phyloP scores from a whole-genome alignment of 2,888 invertebrate species.

The Entomobrya multifasciata region DNA sequence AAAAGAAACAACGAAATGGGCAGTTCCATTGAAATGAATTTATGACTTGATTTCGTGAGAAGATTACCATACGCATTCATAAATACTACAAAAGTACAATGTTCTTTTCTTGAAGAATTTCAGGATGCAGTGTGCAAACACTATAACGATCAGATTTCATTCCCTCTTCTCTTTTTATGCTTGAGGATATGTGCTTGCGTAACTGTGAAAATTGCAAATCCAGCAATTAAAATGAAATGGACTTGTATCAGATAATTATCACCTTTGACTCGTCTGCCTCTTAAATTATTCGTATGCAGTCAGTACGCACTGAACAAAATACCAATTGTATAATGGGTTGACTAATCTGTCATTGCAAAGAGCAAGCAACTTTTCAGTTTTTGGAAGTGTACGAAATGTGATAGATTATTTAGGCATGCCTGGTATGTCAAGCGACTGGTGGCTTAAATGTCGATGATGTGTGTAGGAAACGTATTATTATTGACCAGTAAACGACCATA shows the following conservation, averaged over 20 bases:
- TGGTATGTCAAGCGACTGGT: constrained; percentile 28
- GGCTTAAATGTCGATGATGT: constrained; percentile 30
- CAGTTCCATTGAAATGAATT: constrained; percentile 60
- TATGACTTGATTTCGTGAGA: constrained; percentile 70
- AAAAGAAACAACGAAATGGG: constrained; percentile 57
- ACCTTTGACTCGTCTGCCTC: constrained; percentile 71
- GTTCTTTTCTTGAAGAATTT: constrained; percentile 11
- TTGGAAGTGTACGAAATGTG: constrained; percentile 9
- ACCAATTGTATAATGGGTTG: constrained; percentile 6
- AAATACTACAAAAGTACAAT: background rate
- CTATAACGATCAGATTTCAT: constrained; percentile 40
- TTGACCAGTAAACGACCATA: constrained; percentile 70
- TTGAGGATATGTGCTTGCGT: constrained; percentile 40
- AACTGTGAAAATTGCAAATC: constrained; percentile 55
- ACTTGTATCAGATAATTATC: constrained; percentile 74
- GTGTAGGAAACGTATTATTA: constrained; percentile 49
- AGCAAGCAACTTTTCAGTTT: constrained; percentile 17
- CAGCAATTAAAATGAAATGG: constrained; percentile 73
- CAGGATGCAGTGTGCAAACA: background rate
- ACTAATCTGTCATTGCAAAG: background rate
- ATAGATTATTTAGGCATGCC: constrained; percentile 44
- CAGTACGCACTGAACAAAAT: background rate
- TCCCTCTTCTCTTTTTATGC: background rate
- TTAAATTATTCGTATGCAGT: constrained; percentile 31
- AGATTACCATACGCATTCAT: constrained; percentile 33